These are phyloP conservation scores for Sclerurus mexicanus DNA, from an alignment of 2,113 vertebrate genomes.

Conservation along the genomic window DNA sequence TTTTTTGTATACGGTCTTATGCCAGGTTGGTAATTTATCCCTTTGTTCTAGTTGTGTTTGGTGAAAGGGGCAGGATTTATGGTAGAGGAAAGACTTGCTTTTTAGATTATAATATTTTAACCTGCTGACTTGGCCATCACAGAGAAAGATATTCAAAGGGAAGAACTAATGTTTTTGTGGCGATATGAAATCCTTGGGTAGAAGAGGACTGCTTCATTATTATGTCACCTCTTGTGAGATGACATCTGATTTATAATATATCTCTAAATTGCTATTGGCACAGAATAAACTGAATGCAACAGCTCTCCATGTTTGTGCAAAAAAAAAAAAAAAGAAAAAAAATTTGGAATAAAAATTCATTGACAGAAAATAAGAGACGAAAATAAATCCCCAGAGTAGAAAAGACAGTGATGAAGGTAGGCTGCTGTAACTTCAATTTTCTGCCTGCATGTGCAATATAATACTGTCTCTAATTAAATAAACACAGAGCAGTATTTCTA, in stretches of 20 bases:
- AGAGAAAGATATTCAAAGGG: not conserved
- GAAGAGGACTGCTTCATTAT: not conserved
- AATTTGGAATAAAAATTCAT: not conserved
- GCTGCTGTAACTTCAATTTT: not conserved
- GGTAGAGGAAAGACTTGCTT: not conserved
- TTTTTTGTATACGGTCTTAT: not conserved
- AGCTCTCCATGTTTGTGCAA: fast-evolving
- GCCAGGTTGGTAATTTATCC: not conserved
- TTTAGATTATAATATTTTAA: not conserved
- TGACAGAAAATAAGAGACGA: not conserved
- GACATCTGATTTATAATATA: not conserved
- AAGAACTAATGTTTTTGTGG: not conserved
- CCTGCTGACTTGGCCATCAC: not conserved
- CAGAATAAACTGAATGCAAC: not conserved
- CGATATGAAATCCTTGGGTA: not conserved
- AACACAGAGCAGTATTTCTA: not conserved
- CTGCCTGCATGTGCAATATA: not conserved
- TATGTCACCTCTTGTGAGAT: not conserved
- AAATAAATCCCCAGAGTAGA: not conserved
- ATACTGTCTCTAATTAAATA: not conserved
- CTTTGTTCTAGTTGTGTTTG: not conserved
- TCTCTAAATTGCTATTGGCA: not conserved
- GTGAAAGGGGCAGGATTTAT: not conserved
- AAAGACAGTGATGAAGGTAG: not conserved
- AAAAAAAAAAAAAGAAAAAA: not conserved